These are phyloP conservation scores for Rhyacophila evoluta DNA, from an alignment of 2,888 invertebrate genomes.

Conservation along the genomic window DNA sequence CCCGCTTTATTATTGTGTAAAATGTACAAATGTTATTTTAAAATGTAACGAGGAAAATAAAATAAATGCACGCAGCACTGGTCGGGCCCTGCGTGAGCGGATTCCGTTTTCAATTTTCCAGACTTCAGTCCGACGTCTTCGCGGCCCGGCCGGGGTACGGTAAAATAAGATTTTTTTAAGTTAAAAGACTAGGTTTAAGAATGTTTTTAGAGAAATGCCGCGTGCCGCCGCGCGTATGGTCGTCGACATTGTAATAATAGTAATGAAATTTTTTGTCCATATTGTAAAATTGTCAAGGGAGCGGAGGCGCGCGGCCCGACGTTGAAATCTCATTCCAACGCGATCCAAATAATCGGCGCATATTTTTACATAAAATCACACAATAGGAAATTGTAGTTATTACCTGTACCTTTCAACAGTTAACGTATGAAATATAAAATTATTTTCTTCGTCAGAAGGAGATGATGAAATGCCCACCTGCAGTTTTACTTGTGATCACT, in stretches of 20 bases:
- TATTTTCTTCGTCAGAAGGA: constrained; percentile 53
- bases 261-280: constrained; percentile 52
- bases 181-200: constrained; percentile 51
- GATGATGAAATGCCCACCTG: constrained; percentile 52
- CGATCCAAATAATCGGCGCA: constrained; percentile 53
- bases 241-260: constrained; percentile 54
- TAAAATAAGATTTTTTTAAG: constrained; percentile 50
- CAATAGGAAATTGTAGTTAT: constrained; percentile 55
- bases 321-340: constrained; percentile 55
- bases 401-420: constrained; percentile 55
- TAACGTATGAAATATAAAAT: constrained; percentile 54
- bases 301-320: constrained; percentile 53
- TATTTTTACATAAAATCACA: constrained; percentile 55
- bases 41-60: constrained; percentile 43
- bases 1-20: constrained; percentile 33
- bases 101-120: constrained; percentile 44
- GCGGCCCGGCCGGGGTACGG: constrained; percentile 42
- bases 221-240: constrained; percentile 54
- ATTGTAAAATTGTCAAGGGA: constrained; percentile 50
- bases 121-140: constrained; percentile 31
- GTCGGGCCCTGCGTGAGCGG: neutral
- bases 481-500: constrained; percentile 47
- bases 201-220: constrained; percentile 53
- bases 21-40: constrained; percentile 53
- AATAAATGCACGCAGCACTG: constrained; percentile 33